Evolutionary conservation across 53 echinoderm and acorn worm genomes (phyloP).

Genomic region (Zoroaster sp.): DNA sequence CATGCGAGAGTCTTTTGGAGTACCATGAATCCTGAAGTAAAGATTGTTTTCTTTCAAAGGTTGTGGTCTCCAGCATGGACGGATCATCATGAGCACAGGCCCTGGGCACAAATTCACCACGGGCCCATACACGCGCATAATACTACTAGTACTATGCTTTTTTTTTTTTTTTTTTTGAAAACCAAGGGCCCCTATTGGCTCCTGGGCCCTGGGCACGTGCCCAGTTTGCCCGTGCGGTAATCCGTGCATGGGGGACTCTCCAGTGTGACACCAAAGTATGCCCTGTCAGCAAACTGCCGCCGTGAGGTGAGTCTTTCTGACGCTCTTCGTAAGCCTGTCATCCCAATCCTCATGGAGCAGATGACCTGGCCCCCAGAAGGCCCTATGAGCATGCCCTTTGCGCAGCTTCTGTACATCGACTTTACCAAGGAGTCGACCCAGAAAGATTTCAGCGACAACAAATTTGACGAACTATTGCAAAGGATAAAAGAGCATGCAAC

Average conservation of each 20-base stretch:
- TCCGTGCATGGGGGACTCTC: too few relatives aligned
- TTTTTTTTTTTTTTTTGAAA: too few relatives aligned
- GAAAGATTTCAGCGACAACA: constrained; percentile 70
- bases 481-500: constrained; percentile 74
- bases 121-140: too few relatives aligned
- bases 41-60: constrained; percentile 65
- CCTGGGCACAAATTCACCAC: too few relatives aligned
- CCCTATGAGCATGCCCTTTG: constrained; percentile 97
- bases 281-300: constrained; percentile 95
- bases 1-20: too few relatives aligned
- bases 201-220: too few relatives aligned
- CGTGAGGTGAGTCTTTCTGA: constrained; percentile 95
- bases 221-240: too few relatives aligned
- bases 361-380: constrained; percentile 96
- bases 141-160: too few relatives aligned
- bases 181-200: too few relatives aligned
- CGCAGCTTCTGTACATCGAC: constrained; percentile 91
- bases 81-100: too few relatives aligned
- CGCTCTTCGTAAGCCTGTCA: constrained; percentile 89
- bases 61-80: constrained; percentile 92
- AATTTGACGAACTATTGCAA: constrained; percentile 80
- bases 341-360: constrained; percentile 75
- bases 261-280: constrained; percentile 92
- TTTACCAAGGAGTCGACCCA: constrained; percentile 75
- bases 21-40: too few relatives aligned